Evolutionary conservation across 2,797 vertebrate genomes (phyloP).

Genomic region (Netta rufina): DNA sequence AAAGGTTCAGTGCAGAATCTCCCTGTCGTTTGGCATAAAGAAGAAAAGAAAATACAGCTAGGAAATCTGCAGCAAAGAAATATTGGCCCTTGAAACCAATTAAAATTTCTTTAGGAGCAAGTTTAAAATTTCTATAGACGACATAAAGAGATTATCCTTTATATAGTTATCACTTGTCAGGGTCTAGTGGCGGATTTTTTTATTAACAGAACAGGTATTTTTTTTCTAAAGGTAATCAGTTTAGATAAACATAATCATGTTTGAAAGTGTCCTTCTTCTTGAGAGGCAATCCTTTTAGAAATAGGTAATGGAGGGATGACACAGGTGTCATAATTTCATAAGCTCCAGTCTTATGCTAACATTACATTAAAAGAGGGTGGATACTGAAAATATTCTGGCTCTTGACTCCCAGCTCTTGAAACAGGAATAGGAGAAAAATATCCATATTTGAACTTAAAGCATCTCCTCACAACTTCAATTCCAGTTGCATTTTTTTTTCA

Average conservation of each 20-base stretch:
- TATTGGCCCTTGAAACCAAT: not conserved
- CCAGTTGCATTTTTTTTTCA: not conserved
- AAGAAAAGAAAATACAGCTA: not conserved
- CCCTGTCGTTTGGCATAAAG: not conserved
- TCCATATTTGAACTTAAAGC: not conserved
- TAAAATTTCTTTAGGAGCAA: not conserved
- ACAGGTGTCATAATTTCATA: not conserved
- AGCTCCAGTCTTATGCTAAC: not conserved
- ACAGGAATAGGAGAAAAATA: not conserved
- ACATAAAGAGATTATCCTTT: not conserved
- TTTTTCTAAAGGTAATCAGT: not conserved
- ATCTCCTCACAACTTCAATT: not conserved
- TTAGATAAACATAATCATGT: not conserved
- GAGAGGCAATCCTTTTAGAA: not conserved
- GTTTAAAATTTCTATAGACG: not conserved
- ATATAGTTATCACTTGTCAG: not conserved
- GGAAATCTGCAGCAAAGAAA: not conserved
- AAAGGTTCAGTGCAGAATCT: not conserved
- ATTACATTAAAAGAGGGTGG: not conserved
- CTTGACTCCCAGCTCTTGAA: not conserved
- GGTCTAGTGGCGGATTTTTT: not conserved
- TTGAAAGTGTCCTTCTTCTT: not conserved
- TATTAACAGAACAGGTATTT: not conserved
- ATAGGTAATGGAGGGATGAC: not conserved
- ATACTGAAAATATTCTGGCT: not conserved